Conservation (phyloP, 2,888 invertebrate species). For the Actias luna region DNA sequence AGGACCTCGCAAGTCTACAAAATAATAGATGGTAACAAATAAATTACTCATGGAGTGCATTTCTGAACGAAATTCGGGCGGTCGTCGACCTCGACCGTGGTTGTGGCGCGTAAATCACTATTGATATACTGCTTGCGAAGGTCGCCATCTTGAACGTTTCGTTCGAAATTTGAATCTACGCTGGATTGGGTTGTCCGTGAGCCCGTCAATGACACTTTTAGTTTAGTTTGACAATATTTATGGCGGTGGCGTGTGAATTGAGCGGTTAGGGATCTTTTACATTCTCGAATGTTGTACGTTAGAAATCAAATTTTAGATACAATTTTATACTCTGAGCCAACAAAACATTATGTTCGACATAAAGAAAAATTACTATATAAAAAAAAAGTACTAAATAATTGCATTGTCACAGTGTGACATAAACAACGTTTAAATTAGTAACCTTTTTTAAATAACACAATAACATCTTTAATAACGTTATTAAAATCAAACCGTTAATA, state of each 20-base stretch:
- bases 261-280: constrained; percentile 11
- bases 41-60: constrained; percentile 79
- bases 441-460: too few relatives aligned
- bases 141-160: constrained; percentile 77
- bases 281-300: background rate
- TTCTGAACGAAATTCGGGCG: constrained; percentile 79
- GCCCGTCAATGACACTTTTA: constrained; percentile 50
- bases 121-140: constrained; percentile 77
- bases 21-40: constrained; percentile 82
- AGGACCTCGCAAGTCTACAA: constrained; percentile 81
- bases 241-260: constrained; percentile 20
- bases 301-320: background rate
- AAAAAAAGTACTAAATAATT: too few relatives aligned
- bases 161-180: constrained; percentile 76
- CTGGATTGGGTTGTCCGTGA: constrained; percentile 61
- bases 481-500: background rate
- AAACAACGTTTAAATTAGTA: background rate
- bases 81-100: constrained; percentile 77
- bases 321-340: background rate
- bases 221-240: constrained; percentile 35
- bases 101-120: constrained; percentile 74
- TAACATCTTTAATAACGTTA: background rate
- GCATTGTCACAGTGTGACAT: background rate
- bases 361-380: background rate
- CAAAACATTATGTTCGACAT: background rate